Evolutionary conservation across 1,140 invertebrate species (phyloP).

Genomic region (Drosophila parabipectinata): DNA sequence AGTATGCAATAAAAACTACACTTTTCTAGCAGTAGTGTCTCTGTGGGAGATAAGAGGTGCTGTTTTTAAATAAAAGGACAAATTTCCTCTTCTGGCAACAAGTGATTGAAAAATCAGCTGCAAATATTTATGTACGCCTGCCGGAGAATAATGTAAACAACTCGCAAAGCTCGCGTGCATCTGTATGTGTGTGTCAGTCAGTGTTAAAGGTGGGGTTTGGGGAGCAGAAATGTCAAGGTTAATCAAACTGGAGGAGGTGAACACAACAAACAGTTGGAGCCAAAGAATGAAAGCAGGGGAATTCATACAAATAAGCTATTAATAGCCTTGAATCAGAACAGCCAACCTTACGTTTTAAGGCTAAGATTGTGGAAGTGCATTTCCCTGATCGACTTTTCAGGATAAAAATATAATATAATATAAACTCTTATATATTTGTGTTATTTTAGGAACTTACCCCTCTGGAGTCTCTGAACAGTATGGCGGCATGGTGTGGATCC

Average conservation of each 20-base stretch:
- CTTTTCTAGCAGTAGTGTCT: background rate
- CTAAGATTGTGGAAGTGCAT: no score
- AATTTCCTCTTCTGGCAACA: background rate
- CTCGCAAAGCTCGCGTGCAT: background rate
- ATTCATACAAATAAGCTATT: background rate
- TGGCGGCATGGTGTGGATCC: slow-evolving; percentile 94
- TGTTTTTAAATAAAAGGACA: background rate
- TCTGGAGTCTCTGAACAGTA: slow-evolving; percentile 93
- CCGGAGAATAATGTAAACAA: background rate
- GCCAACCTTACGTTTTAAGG: no score
- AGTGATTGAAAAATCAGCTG: background rate
- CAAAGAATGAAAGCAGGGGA: background rate
- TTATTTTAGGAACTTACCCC: slow-evolving; percentile 88
- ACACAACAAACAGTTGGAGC: background rate
- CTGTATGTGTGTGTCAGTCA: background rate
- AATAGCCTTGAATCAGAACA: background rate
- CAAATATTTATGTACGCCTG: background rate
- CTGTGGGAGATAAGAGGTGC: background rate
- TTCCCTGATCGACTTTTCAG: background rate
- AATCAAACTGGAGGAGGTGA: slow-evolving; percentile 7
- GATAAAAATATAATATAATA: no score
- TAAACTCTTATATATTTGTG: no score
- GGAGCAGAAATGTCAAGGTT: slow-evolving; percentile 5
- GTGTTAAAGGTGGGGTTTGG: background rate
- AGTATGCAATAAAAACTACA: slow-evolving; percentile 23